A percentile compares a stretch with the other conserved stretches of the same genome.
phyloP scores from a whole-genome alignment of 2,888 invertebrate genomes.

The Epistrophe eligans region DNA sequence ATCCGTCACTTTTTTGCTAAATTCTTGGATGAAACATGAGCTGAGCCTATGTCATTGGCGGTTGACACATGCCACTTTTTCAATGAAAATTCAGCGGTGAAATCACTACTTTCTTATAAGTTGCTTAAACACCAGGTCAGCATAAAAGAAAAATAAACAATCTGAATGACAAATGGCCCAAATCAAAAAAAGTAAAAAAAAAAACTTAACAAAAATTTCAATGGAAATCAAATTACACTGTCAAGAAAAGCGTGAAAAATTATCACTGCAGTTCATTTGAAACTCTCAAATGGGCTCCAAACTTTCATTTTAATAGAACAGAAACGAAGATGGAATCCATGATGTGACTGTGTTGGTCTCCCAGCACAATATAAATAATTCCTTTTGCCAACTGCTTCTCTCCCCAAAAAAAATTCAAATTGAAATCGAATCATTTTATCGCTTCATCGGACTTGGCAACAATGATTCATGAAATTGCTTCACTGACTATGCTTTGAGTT shows the following conservation, averaged over 20 bases:
- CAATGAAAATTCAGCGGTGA: too few species aligned
- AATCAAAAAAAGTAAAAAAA: slow-evolving; percentile 44
- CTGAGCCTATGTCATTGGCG: too few species aligned
- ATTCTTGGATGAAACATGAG: too few species aligned
- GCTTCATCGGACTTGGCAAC: slow-evolving; percentile 67
- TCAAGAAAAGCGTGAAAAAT: slow-evolving; percentile 51
- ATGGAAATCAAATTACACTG: slow-evolving; percentile 61
- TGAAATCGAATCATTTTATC: slow-evolving; percentile 74
- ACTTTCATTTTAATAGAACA: slow-evolving; percentile 1
- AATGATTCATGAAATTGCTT: slow-evolving; percentile 65
- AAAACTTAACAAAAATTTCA: slow-evolving; percentile 38
- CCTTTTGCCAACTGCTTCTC: slow-evolving; percentile 6
- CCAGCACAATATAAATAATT: slow-evolving; percentile 11
- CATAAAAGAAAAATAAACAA: slow-evolving; percentile 4
- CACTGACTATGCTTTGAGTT: slow-evolving; percentile 47
- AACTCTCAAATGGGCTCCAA: slow-evolving; percentile 38
- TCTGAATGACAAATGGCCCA: slow-evolving; percentile 53
- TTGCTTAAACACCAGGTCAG: too few species aligned
- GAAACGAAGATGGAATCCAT: slow-evolving; percentile 35
- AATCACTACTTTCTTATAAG: too few species aligned
- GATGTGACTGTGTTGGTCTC: slow-evolving; percentile 36
- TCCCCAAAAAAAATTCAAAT: slow-evolving; percentile 58
- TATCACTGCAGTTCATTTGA: slow-evolving; percentile 67
- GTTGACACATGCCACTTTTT: too few species aligned
- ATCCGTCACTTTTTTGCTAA: too few species aligned